Evolutionary conservation across 1,140 invertebrate genomes (phyloP), one percentile per base, ranked within the genome.

Genomic region (Drosophila teissieri): DNA sequence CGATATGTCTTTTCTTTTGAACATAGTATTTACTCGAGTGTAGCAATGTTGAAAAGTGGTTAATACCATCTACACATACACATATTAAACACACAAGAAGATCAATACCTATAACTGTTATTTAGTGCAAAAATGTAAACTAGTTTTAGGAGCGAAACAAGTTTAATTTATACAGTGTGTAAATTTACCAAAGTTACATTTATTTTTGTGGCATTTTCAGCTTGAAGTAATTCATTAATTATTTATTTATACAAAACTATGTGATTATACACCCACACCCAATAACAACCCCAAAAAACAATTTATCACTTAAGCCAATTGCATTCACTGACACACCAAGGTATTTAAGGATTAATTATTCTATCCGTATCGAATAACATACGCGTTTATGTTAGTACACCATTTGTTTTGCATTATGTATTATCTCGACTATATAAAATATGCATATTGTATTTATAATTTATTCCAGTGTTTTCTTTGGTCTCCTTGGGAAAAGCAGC

Each of bases 141-240:
- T 82, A 79, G 62, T 37, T 46, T 57, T 48, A 61, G 45, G 73
- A 46, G 48, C 51, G 51, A 60, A 68, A 58, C 22, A 73, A 36
- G 73, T 77, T 73, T 64, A 86, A 86, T 86, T 88, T 85, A 85
- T 86, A 88, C 75, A 78, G 67, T 79, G 84, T 70, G 76, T 89
- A 88, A 88, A 84, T 67, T 67, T 82, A 88, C 83, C 83, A 88
- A 88, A 88, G 83, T 89, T 88, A 88, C 83, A 88, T 73, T 76
- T 77, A 77, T 58, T 37, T 44, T 67, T 73, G 77, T 81, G 55
- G 68, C 78, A 78, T 78, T 81, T 70, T 61, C 69, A 75, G 57
- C 78, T 64, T 78, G 73, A 65, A 77, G 64, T 76, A 40, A 40
- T 46, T 55, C 60, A 39, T 27, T 6, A n/a, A 79, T 79, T 88